phyloP scores from a whole-genome alignment of 2,113 vertebrate species.

The Erinaceus europaeus region DNA sequence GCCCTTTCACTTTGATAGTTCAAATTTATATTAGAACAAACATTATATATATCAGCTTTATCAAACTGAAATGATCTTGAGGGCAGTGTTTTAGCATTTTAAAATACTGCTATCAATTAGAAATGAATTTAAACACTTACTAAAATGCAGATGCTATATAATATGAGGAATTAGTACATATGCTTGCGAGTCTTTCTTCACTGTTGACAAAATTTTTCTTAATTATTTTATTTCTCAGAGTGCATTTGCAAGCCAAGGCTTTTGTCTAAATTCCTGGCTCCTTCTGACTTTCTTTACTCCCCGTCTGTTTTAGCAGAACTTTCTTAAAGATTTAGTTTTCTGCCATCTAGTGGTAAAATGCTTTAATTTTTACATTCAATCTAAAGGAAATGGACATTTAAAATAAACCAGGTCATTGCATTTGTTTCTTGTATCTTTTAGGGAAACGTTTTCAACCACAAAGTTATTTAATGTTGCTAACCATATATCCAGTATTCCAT shows the following conservation, averaged over 20 bases:
- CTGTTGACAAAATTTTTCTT: no score
- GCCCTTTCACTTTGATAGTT: neutral
- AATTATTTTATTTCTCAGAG: neutral
- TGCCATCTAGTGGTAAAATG: constrained; percentile 28
- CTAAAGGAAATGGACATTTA: no score
- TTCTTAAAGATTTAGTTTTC: constrained; percentile 39
- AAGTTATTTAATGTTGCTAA: no score
- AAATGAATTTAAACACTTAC: no score
- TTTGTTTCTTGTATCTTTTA: no score
- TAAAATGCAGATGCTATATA: no score
- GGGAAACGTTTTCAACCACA: no score
- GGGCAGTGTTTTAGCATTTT: neutral
- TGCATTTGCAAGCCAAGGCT: neutral
- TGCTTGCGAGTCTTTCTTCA: no score
- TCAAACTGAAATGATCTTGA: neutral
- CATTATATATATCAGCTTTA: neutral
- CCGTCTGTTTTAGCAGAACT: fast-evolving
- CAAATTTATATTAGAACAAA: neutral
- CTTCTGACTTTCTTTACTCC: neutral
- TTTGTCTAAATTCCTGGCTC: neutral
- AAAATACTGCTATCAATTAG: no score
- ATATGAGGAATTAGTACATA: no score
- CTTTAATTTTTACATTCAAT: constrained; percentile 32
- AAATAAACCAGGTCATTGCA: no score
- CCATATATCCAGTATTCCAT: no score